phyloP scores from a whole-genome alignment of 2,888 invertebrate species.

The Abscondita cerata region DNA sequence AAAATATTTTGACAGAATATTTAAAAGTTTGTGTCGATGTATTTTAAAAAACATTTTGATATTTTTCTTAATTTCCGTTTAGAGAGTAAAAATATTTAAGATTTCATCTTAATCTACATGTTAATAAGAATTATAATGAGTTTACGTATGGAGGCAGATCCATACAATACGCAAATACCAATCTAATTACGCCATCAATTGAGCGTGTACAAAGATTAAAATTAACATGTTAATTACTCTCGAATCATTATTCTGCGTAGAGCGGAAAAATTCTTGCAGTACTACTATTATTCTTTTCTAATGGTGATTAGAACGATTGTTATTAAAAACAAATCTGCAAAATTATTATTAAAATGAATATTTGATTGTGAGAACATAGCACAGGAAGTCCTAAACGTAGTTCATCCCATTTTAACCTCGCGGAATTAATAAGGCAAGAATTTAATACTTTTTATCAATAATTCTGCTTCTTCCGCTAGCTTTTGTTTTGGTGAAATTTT shows the following conservation, averaged over 20 bases:
- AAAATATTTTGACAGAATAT: too few species aligned
- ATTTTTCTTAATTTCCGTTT: too few species aligned
- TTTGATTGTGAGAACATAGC: slow-evolving; percentile 25
- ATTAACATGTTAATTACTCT: slow-evolving; percentile 2
- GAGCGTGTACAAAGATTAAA: neutral
- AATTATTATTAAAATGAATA: slow-evolving; percentile 11
- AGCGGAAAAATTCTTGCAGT: neutral
- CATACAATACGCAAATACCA: too few species aligned
- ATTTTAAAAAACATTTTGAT: too few species aligned
- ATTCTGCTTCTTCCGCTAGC: neutral
- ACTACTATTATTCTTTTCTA: neutral
- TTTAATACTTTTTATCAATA: neutral
- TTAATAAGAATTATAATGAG: too few species aligned
- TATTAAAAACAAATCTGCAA: slow-evolving; percentile 16
- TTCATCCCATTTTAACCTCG: slow-evolving; percentile 20
- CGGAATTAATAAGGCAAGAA: slow-evolving; percentile 24
- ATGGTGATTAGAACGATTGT: slow-evolving; percentile 6
- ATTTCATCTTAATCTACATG: too few species aligned
- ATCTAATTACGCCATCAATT: too few species aligned
- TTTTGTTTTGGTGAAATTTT: neutral
- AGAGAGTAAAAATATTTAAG: too few species aligned
- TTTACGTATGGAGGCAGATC: too few species aligned
- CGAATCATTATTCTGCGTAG: neutral
- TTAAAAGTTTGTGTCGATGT: too few species aligned
- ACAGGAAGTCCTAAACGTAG: slow-evolving; percentile 25